Conservation (phyloP, 1,140 invertebrate species). For the Oryctes rhinoceros region DNA sequence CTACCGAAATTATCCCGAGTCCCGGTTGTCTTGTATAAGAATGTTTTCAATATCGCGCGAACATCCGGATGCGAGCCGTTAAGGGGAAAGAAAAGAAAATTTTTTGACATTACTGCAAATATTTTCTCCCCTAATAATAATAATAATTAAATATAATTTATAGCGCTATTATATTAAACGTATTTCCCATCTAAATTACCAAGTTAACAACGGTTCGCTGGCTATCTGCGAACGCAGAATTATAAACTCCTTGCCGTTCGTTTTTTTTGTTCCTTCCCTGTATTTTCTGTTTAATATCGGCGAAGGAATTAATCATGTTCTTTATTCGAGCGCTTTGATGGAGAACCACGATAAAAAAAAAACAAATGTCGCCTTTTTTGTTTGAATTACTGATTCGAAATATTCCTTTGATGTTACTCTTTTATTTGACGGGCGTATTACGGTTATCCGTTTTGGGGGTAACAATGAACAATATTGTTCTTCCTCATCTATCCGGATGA, state of each 20-base stretch:
- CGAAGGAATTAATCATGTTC: conserved; percentile 14
- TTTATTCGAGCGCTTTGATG: conserved; percentile 9
- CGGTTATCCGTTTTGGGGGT: conserved; percentile 1
- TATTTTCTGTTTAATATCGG: conserved; percentile 13
- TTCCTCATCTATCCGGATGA: not conserved
- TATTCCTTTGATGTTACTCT: conserved; percentile 6
- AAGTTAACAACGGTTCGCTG: not conserved
- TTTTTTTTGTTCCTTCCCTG: not conserved
- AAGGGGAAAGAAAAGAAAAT: not conserved
- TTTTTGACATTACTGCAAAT: not conserved
- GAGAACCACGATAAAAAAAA: not conserved
- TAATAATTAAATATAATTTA: conserved; percentile 20
- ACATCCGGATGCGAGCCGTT: not conserved
- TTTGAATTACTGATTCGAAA: conserved; percentile 19
- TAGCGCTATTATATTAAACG: conserved; percentile 6
- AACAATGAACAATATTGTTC: conserved; percentile 15
- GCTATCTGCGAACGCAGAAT: not conserved
- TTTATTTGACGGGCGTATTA: not conserved
- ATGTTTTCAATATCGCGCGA: not conserved
- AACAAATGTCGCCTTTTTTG: conserved; percentile 19
- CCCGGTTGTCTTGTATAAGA: not conserved
- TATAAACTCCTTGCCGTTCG: not conserved
- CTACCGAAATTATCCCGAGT: too few species aligned
- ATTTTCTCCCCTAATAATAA: not conserved
- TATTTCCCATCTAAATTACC: not conserved